Evolutionary conservation across 1,140 invertebrate species (phyloP).

Genomic region (Coptotermes formosanus): DNA sequence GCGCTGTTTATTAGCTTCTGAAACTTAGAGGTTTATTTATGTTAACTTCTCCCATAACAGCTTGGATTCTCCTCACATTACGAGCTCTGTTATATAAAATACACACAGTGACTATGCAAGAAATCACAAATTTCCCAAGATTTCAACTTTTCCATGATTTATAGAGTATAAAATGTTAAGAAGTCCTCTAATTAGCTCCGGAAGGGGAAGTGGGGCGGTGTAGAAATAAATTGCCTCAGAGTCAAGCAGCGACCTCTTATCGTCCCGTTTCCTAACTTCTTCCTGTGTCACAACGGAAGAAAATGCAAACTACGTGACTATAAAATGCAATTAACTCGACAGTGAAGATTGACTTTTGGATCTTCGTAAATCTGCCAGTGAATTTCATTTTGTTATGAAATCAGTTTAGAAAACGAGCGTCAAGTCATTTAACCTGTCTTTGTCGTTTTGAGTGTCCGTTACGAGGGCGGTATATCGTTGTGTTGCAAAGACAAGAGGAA

Average conservation of each 20-base stretch:
- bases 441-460: too few relatives aligned
- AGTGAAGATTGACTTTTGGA: background rate
- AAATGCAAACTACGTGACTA: conserved; percentile 1
- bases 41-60: background rate
- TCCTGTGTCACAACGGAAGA: background rate
- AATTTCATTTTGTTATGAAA: background rate
- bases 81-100: background rate
- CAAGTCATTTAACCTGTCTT: background rate
- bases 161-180: conserved; percentile 15
- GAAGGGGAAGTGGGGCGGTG: background rate
- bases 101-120: conserved; percentile 8
- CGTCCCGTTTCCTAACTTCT: background rate
- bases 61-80: background rate
- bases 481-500: too few relatives aligned
- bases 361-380: background rate
- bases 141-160: background rate
- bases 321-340: conserved; percentile 10
- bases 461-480: too few relatives aligned
- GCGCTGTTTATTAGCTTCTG: background rate
- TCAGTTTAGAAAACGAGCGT: background rate
- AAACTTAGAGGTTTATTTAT: background rate
- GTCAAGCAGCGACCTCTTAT: background rate
- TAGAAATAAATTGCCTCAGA: background rate
- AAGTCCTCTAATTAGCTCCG: conserved; percentile 5
- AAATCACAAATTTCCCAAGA: background rate